These are phyloP conservation scores for Onychostruthus taczanowskii DNA, from an alignment of 2,113 vertebrate genomes.

Conservation along the genomic window DNA sequence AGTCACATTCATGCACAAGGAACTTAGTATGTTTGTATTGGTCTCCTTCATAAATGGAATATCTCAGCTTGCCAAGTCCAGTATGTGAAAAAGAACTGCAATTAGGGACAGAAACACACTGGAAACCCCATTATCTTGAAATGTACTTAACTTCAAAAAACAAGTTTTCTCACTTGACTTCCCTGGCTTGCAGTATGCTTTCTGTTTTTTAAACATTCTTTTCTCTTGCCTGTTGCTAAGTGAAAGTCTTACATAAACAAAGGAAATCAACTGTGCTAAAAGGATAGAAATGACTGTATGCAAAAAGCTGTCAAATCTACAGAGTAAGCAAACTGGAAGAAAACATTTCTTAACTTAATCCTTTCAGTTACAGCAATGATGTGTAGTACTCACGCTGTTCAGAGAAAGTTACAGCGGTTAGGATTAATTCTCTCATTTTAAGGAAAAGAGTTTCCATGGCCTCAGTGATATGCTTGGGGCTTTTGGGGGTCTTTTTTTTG, in stretches of 20 bases:
- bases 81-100: background rate
- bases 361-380: slow-evolving; percentile 33
- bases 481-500: background rate
- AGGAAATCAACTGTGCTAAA: slow-evolving; percentile 55
- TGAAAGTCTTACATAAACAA: slow-evolving; percentile 44
- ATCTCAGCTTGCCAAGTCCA: background rate
- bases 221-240: slow-evolving; percentile 37
- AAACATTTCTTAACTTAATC: slow-evolving; percentile 51
- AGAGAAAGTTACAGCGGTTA: slow-evolving; percentile 20
- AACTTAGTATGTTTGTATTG: background rate
- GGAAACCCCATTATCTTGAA: slow-evolving; percentile 6
- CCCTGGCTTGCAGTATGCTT: slow-evolving; percentile 20
- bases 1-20: background rate
- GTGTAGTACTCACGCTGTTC: background rate
- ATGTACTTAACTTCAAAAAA: slow-evolving; percentile 18
- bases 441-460: background rate
- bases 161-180: slow-evolving; percentile 22
- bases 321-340: slow-evolving; percentile 54
- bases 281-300: slow-evolving; percentile 48
- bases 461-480: background rate
- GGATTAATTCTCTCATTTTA: slow-evolving; percentile 7
- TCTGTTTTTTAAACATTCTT: slow-evolving; percentile 36
- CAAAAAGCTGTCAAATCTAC: slow-evolving; percentile 55
- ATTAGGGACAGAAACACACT: background rate
- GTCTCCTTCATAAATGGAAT: background rate